phyloP scores from a whole-genome alignment of 2,888 invertebrate genomes.

The Dynastes maya region DNA sequence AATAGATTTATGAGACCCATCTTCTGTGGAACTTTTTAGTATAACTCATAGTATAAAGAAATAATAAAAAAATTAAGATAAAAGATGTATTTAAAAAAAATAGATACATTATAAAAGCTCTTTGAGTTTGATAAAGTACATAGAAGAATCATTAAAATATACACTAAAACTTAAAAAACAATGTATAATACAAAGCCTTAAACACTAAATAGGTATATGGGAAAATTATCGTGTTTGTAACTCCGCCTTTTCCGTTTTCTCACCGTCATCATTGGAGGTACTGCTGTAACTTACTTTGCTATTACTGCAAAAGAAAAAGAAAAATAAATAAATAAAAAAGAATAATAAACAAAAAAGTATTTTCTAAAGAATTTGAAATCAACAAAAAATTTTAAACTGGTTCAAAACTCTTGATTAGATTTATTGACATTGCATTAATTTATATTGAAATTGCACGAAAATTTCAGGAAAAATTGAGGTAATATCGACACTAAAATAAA shows the following conservation, averaged over 20 bases:
- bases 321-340: conserved; percentile 26
- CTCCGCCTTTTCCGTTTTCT: conserved; percentile 22
- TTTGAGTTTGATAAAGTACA: no score
- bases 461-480: no score
- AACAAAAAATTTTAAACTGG: background rate
- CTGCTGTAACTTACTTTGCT: conserved; percentile 34
- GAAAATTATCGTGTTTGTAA: conserved; percentile 22
- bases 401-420: background rate
- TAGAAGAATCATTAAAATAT: background rate
- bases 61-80: conserved; percentile 14
- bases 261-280: background rate
- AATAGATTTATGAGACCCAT: no score
- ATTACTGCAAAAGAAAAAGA: conserved; percentile 25
- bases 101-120: conserved; percentile 11
- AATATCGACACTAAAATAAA: no score
- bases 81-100: conserved; percentile 28
- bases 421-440: conserved; percentile 36
- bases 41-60: background rate
- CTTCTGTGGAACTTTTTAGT: no score
- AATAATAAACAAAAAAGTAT: background rate
- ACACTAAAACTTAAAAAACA: conserved; percentile 21
- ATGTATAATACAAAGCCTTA: conserved; percentile 22
- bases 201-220: background rate
- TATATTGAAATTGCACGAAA: background rate
- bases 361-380: background rate